Evolutionary conservation across 2,113 vertebrate species (phyloP).

Genomic region (Etia nguti): DNA sequence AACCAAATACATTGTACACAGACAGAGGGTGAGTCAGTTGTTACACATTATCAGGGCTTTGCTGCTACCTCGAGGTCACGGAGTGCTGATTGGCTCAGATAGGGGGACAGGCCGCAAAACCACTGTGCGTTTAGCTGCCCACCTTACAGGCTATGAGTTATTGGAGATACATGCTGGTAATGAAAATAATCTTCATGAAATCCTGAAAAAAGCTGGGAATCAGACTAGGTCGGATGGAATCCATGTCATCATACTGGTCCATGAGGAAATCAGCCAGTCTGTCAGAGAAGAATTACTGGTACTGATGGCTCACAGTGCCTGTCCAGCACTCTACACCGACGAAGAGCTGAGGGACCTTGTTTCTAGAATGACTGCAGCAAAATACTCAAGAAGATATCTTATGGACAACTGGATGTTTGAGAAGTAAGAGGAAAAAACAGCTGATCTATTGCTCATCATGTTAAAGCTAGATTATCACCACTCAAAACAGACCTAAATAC

Average conservation of each 20-base stretch:
- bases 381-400: constrained; percentile 15
- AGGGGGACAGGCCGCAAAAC: constrained; percentile 75
- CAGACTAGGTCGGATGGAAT: constrained; percentile 46
- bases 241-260: constrained; percentile 70
- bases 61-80: constrained; percentile 73
- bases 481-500: background rate
- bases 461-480: background rate
- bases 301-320: constrained; percentile 66
- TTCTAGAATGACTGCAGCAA: constrained; percentile 44
- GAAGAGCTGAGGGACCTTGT: constrained; percentile 58
- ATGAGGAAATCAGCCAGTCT: constrained; percentile 43
- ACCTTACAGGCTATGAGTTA: constrained; percentile 57
- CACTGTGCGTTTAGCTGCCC: constrained; percentile 68
- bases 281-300: constrained; percentile 66
- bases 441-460: background rate
- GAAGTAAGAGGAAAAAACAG: constrained; percentile 61
- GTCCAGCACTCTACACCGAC: constrained; percentile 65
- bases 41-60: constrained; percentile 72
- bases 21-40: constrained; percentile 68
- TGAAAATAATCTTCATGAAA: constrained; percentile 41
- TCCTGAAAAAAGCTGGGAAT: constrained; percentile 68
- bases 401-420: constrained; percentile 61
- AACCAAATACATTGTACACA: constrained; percentile 45
- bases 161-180: constrained; percentile 67
- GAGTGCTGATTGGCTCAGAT: constrained; percentile 61